Base-by-base conservation (phyloP, 2,888 invertebrate genomes). In the Cheilosia vulpina region DNA sequence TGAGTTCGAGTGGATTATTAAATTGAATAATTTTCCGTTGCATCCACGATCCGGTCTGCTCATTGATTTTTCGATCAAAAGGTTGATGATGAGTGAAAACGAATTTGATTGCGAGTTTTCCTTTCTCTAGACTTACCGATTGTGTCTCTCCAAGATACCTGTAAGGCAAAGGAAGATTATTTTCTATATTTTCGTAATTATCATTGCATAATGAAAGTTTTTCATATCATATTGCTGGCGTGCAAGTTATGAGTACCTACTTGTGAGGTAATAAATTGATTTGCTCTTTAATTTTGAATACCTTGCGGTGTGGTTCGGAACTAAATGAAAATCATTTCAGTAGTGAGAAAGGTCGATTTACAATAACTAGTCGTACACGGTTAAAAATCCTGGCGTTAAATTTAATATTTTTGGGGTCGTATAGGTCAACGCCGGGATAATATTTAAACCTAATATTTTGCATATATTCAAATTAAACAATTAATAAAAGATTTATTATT, bases 11-110 rank as follows among this genome's bases (percentile, higher is more conserved):
- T 73, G 73, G 68, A 72, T 80, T 76, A 85, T 85, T 80, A 80
- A 80, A 80, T 85, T 60, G 21, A 85, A 85, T 68, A 62, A 85
- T 80, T 85, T 80, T 65, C 80, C 71, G 76, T 71, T 85, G 84
- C 80, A 76, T 85, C 71, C 21, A 63, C 55, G 66, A 83, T 78
- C 41, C 21, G 15, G 21, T 41, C 19, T 53, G 34, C 73, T 80
- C 72, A 72, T 72, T 78, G 78, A 52, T 60, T 78, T 72, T 57
- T 72, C 60, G 65, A 82, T 82, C 77, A 60, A 82, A 53, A 73
- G 66, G 58, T 27, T 55, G 82, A 60, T 21, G 82, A 66, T 57
- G 76, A 47, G 66, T 62, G 80, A 76, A 81, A 76, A 76, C 63
- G 77, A 77, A 68, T 58, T 63, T 31, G 38, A 17, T 47, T 17